Evolutionary conservation across 2,113 vertebrate genomes (phyloP).

Genomic region (Typhlomys cinereus): DNA sequence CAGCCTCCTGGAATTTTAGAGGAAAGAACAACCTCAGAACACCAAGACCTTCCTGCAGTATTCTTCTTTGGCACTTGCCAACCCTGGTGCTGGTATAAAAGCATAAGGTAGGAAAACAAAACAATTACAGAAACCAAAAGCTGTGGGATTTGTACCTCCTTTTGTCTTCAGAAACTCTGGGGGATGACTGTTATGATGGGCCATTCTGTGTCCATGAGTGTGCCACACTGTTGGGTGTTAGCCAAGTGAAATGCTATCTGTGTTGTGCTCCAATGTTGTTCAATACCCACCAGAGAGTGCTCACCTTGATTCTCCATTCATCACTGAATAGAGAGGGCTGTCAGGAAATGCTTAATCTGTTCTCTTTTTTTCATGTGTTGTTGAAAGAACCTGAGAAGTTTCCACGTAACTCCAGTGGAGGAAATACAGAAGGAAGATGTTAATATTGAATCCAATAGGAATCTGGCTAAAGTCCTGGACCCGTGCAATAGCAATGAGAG

Average conservation of each 20-base stretch:
- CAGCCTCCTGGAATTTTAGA: neutral
- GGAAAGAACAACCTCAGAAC: neutral
- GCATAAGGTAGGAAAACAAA: neutral
- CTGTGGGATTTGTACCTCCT: neutral
- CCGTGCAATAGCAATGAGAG: neutral
- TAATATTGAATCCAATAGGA: neutral
- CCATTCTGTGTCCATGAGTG: neutral
- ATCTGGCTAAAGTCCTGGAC: neutral
- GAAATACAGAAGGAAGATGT: neutral
- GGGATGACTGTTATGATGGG: neutral
- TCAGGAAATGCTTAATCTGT: neutral
- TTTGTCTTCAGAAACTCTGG: neutral
- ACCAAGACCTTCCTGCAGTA: neutral
- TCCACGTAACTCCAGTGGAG: neutral
- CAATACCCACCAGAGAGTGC: neutral
- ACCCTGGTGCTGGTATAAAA: neutral
- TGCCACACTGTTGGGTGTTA: neutral
- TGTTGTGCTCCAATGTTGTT: neutral
- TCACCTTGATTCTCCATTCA: neutral
- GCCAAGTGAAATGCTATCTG: neutral
- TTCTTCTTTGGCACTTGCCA: neutral
- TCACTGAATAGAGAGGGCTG: neutral
- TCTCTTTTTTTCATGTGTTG: neutral
- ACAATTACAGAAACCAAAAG: neutral
- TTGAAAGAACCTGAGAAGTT: slow-evolving; percentile 1